Evolutionary conservation across 2,113 vertebrate genomes (phyloP).

Genomic region (Climacteris rufus): DNA sequence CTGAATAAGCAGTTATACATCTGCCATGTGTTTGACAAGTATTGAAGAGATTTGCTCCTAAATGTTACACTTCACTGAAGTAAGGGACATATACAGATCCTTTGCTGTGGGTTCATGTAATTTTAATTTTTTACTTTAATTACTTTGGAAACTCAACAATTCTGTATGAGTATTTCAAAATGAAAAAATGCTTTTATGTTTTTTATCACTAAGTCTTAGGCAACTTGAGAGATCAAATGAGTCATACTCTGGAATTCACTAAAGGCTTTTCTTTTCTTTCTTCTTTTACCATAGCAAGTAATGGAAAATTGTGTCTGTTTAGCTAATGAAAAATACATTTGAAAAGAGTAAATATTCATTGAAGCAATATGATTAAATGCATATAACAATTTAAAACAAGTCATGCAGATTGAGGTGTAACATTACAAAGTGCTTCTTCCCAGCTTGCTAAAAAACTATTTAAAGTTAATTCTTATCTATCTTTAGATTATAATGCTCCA

Average conservation of each 20-base stretch:
- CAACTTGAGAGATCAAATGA: constrained; percentile 30
- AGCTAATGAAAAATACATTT: constrained; percentile 8
- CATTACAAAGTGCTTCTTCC: not conserved
- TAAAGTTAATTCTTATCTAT: not conserved
- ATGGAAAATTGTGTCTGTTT: not conserved
- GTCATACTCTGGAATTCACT: not conserved
- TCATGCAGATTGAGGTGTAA: not conserved
- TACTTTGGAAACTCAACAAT: not conserved
- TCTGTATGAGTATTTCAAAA: not conserved
- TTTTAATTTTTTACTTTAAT: constrained; percentile 3
- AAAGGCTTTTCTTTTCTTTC: not conserved
- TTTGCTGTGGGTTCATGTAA: not conserved
- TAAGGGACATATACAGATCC: not conserved
- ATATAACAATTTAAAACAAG: not conserved
- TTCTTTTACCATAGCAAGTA: not conserved
- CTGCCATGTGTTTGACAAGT: not conserved
- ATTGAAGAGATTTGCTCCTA: not conserved
- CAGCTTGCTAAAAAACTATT: not conserved
- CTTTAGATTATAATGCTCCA: not conserved
- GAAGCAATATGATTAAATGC: not conserved
- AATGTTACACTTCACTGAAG: not conserved
- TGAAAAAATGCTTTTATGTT: not conserved
- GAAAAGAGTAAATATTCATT: not conserved
- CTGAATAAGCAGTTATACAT: not conserved
- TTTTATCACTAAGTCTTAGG: not conserved